phyloP scores from a whole-genome alignment of 2,113 vertebrate species.

The Pomatostomus ruficeps region DNA sequence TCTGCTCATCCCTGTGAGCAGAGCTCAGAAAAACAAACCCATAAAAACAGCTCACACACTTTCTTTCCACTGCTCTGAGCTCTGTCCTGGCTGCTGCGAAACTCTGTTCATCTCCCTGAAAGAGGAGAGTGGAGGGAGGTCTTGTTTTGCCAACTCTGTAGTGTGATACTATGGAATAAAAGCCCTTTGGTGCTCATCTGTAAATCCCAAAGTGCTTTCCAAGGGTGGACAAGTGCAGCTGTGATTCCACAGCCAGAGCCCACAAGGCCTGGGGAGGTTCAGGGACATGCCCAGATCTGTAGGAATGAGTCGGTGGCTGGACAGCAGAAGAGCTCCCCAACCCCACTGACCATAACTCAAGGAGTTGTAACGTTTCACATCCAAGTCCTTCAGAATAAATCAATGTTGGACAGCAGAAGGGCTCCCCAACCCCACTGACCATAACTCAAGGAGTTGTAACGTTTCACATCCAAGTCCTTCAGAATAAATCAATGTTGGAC shows the following conservation, averaged over 20 bases:
- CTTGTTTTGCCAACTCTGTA: rapidly evolving
- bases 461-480: neutral
- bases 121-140: neutral
- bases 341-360: neutral
- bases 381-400: neutral
- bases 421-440: neutral
- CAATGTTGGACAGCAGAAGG: rapidly evolving
- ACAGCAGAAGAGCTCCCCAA: neutral
- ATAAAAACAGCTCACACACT: neutral
- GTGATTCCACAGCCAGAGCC: neutral
- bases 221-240: rapidly evolving
- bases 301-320: neutral
- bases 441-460: rapidly evolving
- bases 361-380: rapidly evolving
- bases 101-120: neutral
- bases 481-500: rapidly evolving
- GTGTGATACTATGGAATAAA: neutral
- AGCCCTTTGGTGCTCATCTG: neutral
- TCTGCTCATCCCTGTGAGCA: neutral
- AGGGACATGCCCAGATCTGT: neutral
- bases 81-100: neutral
- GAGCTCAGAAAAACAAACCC: slow-evolving; percentile 19
- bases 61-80: neutral
- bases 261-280: rapidly evolving
- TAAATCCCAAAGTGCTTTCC: neutral